Conservation (phyloP, 2,888 invertebrate genomes). For the Cheilosia variabilis region DNA sequence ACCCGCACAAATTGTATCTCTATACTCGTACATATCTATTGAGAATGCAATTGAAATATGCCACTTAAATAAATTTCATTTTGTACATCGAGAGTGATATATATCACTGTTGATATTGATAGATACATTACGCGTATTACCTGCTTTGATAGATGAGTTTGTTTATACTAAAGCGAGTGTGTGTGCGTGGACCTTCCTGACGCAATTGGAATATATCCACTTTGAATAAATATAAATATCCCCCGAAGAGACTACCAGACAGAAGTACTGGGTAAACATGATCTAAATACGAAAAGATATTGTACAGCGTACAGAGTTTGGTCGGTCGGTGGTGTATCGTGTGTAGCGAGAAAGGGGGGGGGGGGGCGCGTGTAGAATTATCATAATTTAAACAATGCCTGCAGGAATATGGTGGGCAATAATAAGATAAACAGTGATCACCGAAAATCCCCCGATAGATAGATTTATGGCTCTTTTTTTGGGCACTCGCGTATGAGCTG, state of each 20-base stretch:
- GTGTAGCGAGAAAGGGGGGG: too few relatives aligned
- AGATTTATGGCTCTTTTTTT: slow-evolving; percentile 54
- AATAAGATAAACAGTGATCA: slow-evolving; percentile 71
- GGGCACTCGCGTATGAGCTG: slow-evolving; percentile 3
- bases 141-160: slow-evolving; percentile 34
- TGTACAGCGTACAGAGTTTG: neutral
- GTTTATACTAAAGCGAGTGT: slow-evolving; percentile 3
- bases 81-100: slow-evolving; percentile 12
- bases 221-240: slow-evolving; percentile 49
- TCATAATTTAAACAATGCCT: slow-evolving; percentile 68
- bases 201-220: slow-evolving; percentile 51
- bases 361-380: slow-evolving; percentile 31
- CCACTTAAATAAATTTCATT: slow-evolving; percentile 50
- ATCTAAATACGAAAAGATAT: slow-evolving; percentile 63
- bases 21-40: slow-evolving; percentile 26
- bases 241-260: slow-evolving; percentile 33
- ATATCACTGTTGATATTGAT: neutral
- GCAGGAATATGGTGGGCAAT: slow-evolving; percentile 44
- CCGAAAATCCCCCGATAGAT: slow-evolving; percentile 61
- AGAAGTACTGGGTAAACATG: slow-evolving; percentile 66
- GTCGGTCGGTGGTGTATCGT: neutral
- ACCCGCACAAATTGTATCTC: slow-evolving; percentile 59
- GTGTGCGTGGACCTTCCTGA: slow-evolving; percentile 9
- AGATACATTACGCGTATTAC: slow-evolving; percentile 35
- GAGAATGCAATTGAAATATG: slow-evolving; percentile 47